phyloP scores from a whole-genome alignment of 2,113 vertebrate genomes.

The Burhinus bistriatus region DNA sequence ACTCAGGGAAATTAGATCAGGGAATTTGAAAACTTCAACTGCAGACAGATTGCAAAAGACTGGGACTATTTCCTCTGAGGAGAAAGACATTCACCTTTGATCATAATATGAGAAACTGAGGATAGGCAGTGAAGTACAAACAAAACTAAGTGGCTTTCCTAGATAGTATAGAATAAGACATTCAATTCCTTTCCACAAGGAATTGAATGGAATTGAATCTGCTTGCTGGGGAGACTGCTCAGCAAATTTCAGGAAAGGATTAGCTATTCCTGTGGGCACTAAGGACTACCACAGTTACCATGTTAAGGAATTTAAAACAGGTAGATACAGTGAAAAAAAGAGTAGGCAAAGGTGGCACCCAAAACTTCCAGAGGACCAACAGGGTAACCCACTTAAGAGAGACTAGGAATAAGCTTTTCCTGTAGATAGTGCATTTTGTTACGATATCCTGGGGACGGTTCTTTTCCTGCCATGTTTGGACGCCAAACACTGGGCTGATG shows the following conservation, averaged over 20 bases:
- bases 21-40: neutral
- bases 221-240: neutral
- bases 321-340: neutral
- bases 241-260: neutral
- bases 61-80: neutral
- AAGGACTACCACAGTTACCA: neutral
- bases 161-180: neutral
- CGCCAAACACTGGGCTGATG: neutral
- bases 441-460: rapidly evolving
- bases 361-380: neutral
- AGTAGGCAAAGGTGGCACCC: neutral
- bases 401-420: neutral
- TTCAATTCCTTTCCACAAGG: neutral
- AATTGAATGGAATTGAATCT: neutral
- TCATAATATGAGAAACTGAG: neutral
- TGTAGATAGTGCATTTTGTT: neutral
- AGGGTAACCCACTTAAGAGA: neutral
- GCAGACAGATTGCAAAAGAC: neutral
- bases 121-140: neutral
- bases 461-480: neutral
- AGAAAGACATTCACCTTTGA: neutral
- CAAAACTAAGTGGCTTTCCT: neutral
- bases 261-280: neutral
- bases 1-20: neutral
- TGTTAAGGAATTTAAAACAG: neutral